Percentiles rank a stretch among this genome's conserved stretches.
phyloP scores from a whole-genome alignment of 2,888 invertebrate species.

The Hyles lineata region DNA sequence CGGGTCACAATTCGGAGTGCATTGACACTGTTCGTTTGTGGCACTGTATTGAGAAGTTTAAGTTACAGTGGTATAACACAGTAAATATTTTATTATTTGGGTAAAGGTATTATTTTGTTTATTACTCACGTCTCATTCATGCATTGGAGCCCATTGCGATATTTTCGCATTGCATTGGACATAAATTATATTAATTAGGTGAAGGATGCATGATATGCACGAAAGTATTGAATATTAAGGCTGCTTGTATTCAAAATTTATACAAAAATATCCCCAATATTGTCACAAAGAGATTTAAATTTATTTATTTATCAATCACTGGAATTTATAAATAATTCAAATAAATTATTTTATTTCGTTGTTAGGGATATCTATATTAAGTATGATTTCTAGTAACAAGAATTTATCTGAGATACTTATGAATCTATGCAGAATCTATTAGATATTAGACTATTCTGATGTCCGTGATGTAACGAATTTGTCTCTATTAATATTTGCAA shows the following conservation, averaged over 20 bases:
- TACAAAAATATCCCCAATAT: not conserved
- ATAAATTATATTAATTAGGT: constrained; percentile 8
- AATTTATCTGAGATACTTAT: not conserved
- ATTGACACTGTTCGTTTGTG: constrained; percentile 15
- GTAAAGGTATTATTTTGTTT: constrained; percentile 70
- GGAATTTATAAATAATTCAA: too few species aligned
- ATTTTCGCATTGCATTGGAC: not conserved
- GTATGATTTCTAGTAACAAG: not conserved
- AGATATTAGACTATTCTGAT: constrained; percentile 3
- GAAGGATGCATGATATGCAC: constrained; percentile 41
- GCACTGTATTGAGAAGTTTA: constrained; percentile 2
- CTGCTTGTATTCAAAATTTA: not conserved
- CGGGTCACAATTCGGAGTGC: not conserved
- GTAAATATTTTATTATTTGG: constrained; percentile 48
- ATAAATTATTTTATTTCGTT: not conserved
- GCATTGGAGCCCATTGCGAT: constrained; percentile 35
- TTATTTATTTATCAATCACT: not conserved
- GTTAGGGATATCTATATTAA: not conserved
- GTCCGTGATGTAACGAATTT: constrained; percentile 22
- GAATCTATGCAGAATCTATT: constrained; percentile 7
- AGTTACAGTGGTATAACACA: constrained; percentile 5
- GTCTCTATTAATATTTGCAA: not conserved
- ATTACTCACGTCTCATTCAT: constrained; percentile 57
- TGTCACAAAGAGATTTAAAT: not conserved
- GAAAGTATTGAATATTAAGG: constrained; percentile 29